A percentile compares a stretch with the other conserved stretches of the same genome.
Evolutionary conservation across 64 coral and sea anemone species (phyloP).

Genomic region (Montipora efflorescens): DNA sequence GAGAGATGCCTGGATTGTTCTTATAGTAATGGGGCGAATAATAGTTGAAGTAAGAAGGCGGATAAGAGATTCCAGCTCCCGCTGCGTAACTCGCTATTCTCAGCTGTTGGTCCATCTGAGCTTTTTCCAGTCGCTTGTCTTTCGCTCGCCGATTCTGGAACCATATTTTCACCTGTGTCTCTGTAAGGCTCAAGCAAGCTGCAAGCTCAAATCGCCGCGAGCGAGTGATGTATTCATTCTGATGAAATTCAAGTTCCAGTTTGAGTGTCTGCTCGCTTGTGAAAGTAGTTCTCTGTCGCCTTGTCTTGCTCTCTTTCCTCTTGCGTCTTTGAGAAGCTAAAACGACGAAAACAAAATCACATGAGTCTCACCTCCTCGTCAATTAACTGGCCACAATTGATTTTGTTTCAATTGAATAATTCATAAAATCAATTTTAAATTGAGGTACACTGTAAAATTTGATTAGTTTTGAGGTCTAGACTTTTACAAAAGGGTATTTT

Average conservation of each 20-base stretch:
- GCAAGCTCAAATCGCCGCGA: slow-evolving; percentile 97
- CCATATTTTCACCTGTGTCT: slow-evolving; percentile 99
- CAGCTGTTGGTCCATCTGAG: slow-evolving; percentile 98
- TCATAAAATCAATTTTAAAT: no score
- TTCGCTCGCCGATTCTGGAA: slow-evolving; percentile 99
- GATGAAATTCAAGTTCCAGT: slow-evolving; percentile 97
- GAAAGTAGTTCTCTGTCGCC: slow-evolving; percentile 96
- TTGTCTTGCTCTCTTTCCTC: slow-evolving; percentile 91
- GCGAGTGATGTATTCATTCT: slow-evolving; percentile 99
- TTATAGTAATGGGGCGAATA: slow-evolving; percentile 87
- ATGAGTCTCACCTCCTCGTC: no score
- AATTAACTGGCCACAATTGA: no score
- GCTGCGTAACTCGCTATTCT: slow-evolving; percentile 85
- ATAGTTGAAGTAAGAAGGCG: slow-evolving; percentile 88
- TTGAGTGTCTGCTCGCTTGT: slow-evolving; percentile 99
- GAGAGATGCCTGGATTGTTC: slow-evolving; percentile 62
- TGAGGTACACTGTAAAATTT: no score
- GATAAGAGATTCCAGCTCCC: slow-evolving; percentile 76
- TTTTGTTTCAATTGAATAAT: no score
- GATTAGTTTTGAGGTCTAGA: no score
- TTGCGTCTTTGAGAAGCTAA: slow-evolving; percentile 88
- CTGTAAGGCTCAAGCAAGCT: slow-evolving; percentile 90
- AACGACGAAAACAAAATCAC: slow-evolving; percentile 7
- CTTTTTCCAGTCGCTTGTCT: slow-evolving; percentile 98
- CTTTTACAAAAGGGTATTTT: no score